These are phyloP conservation scores for Eupleurogrammus muticus DNA, from an alignment of 2,797 vertebrate species.

Conservation along the genomic window DNA sequence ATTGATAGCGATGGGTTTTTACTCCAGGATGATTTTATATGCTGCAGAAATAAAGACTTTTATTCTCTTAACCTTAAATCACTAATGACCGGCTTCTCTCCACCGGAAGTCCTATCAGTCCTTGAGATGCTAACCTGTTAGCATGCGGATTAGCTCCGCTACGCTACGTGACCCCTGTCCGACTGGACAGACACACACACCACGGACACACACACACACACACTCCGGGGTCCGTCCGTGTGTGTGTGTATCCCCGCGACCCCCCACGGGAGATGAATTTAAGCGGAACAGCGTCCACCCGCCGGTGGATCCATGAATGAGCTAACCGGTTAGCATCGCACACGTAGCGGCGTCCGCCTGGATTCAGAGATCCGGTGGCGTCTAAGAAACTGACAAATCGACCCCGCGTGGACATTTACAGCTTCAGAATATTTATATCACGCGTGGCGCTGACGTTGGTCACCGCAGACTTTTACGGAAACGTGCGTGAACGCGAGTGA, in stretches of 20 bases:
- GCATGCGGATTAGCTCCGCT: conserved; percentile 11
- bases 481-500: conserved; percentile 55
- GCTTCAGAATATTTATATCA: no score
- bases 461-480: no score
- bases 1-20: no score
- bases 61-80: background rate
- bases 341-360: fast-evolving
- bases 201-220: background rate
- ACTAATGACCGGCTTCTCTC: background rate
- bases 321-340: conserved; percentile 19
- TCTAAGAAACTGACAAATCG: fast-evolving
- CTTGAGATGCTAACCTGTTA: conserved; percentile 62
- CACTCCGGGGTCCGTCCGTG: fast-evolving
- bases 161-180: fast-evolving
- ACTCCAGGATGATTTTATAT: no score
- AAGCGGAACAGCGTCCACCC: fast-evolving
- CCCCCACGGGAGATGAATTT: background rate
- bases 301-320: conserved; percentile 13
- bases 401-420: fast-evolving
- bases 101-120: conserved; percentile 68
- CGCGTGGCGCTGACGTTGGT: no score
- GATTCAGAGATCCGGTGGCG: fast-evolving
- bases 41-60: no score
- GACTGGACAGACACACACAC: fast-evolving
- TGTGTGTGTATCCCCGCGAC: fast-evolving